A percentile compares a stretch with the other conserved stretches of the same genome.
These are phyloP conservation scores for Oenanthe oenanthe DNA, from an alignment of 2,113 vertebrate species.

Conservation along the genomic window DNA sequence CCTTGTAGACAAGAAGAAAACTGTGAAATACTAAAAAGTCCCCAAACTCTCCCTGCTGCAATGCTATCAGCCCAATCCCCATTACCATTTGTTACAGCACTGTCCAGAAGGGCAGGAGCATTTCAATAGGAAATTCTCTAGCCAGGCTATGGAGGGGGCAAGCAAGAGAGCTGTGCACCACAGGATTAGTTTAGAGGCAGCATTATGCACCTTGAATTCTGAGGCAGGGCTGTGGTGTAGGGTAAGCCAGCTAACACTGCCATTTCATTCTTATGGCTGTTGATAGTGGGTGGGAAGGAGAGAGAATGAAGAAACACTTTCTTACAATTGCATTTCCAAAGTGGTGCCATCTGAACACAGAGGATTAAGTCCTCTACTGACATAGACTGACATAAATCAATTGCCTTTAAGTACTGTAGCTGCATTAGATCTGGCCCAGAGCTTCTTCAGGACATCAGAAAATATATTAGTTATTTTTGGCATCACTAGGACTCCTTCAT, in stretches of 20 bases:
- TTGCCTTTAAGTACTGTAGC: not conserved
- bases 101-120: not conserved
- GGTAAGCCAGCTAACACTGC: not conserved
- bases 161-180: not conserved
- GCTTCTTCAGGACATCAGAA: not conserved
- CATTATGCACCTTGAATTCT: not conserved
- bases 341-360: not conserved
- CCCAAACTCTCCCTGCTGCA: not conserved
- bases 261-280: not conserved
- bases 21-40: not conserved
- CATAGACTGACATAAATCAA: not conserved
- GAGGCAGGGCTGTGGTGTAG: too few relatives aligned
- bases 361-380: not conserved
- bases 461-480: not conserved
- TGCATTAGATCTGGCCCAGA: not conserved
- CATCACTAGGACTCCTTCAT: not conserved
- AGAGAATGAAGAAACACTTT: not conserved
- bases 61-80: not conserved
- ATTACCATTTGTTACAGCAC: not conserved
- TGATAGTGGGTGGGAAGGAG: not conserved
- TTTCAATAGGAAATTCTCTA: not conserved
- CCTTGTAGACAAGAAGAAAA: not conserved
- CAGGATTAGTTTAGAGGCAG: not conserved
- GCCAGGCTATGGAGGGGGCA: not conserved
- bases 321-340: not conserved